Evolutionary conservation across 2,888 invertebrate genomes (phyloP).

Genomic region (Heliconius aoede): DNA sequence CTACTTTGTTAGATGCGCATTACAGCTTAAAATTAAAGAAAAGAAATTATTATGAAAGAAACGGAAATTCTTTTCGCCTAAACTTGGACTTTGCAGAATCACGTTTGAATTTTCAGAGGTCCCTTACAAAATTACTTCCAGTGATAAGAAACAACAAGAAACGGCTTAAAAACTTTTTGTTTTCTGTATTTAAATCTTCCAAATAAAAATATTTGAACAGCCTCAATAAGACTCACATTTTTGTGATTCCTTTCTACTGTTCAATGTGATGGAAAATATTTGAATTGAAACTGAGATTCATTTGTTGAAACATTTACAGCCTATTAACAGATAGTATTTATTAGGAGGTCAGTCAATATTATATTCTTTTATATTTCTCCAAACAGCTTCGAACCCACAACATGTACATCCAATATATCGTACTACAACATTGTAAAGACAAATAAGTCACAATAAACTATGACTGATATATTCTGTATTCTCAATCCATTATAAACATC

Average conservation of each 20-base stretch:
- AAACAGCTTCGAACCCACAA: neutral
- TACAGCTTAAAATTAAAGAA: too few relatives aligned
- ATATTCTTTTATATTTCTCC: neutral
- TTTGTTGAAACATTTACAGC: neutral
- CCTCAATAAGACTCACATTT: slow-evolving; percentile 28
- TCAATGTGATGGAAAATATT: slow-evolving; percentile 10
- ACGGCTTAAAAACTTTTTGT: slow-evolving; percentile 18
- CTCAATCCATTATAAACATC: slow-evolving; percentile 27
- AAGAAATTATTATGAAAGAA: too few relatives aligned
- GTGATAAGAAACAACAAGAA: slow-evolving; percentile 17
- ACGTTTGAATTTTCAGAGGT: neutral
- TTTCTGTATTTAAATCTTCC: slow-evolving; percentile 17
- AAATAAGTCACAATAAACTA: neutral
- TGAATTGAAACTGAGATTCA: neutral
- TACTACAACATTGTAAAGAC: neutral
- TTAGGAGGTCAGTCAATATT: too few relatives aligned
- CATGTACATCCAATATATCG: neutral
- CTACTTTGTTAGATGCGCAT: too few relatives aligned
- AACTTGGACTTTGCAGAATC: neutral
- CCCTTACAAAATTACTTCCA: neutral
- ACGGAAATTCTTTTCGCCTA: neutral
- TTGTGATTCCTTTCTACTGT: neutral
- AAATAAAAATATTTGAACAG: slow-evolving; percentile 18
- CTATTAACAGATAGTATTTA: too few relatives aligned
- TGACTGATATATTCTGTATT: neutral